Conservation (phyloP, 2,113 vertebrate genomes). For the Leptobrachium ailaonicum region DNA sequence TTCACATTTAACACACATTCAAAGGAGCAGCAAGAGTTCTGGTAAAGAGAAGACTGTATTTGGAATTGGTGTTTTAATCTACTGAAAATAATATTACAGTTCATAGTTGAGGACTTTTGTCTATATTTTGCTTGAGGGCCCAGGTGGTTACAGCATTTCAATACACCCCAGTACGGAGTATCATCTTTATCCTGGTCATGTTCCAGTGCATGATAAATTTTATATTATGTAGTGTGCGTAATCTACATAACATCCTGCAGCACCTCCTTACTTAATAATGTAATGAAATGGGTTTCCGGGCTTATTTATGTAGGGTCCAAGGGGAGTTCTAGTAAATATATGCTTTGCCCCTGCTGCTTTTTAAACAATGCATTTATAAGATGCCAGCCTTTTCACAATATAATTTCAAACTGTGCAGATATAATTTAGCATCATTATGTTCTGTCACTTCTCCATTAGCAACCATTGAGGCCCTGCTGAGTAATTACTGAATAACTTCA, state of each 20-base stretch:
- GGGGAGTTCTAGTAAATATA: background rate
- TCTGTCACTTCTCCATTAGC: constrained; percentile 54
- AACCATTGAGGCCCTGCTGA: constrained; percentile 52
- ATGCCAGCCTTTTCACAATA: constrained; percentile 26
- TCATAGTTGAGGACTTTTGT: too few relatives aligned
- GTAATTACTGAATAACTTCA: constrained; percentile 71
- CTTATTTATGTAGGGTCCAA: background rate
- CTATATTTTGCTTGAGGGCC: too few relatives aligned
- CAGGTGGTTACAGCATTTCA: too few relatives aligned
- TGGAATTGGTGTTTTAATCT: too few relatives aligned
- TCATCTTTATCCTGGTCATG: too few relatives aligned
- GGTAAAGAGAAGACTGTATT: too few relatives aligned
- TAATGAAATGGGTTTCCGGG: background rate
- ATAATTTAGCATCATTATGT: constrained; percentile 56
- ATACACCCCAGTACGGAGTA: too few relatives aligned
- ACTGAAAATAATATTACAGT: too few relatives aligned
- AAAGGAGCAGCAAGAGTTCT: too few relatives aligned
- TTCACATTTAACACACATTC: too few relatives aligned
- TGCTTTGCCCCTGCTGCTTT: constrained; percentile 4
- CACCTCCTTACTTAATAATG: background rate
- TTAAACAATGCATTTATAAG: constrained; percentile 24
- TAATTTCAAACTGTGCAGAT: constrained; percentile 47
- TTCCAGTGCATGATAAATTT: too few relatives aligned
- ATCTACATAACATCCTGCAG: background rate
- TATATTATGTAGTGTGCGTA: background rate